Evolutionary conservation across 2,113 vertebrate genomes (phyloP).

Genomic region (Hyaena hyaena): DNA sequence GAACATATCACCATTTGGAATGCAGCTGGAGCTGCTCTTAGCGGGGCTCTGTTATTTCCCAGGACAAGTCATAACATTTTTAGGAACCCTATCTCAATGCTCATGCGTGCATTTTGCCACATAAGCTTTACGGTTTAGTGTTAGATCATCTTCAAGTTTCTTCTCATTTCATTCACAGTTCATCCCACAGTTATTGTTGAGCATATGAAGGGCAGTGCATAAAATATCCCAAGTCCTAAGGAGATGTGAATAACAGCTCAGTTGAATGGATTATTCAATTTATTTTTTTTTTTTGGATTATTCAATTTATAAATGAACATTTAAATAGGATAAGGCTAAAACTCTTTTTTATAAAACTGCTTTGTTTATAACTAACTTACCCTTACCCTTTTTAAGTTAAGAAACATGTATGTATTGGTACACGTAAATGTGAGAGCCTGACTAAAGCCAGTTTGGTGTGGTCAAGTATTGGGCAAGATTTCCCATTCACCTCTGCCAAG

Average conservation of each 20-base stretch:
- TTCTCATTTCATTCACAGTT: background rate
- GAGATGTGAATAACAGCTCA: background rate
- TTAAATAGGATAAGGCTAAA: background rate
- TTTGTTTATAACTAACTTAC: constrained; percentile 24
- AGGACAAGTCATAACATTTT: background rate
- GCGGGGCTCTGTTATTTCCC: background rate
- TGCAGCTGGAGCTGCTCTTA: background rate
- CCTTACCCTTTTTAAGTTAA: constrained; percentile 51
- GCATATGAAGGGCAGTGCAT: background rate
- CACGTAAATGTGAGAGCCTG: constrained; percentile 23
- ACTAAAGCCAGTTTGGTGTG: constrained; percentile 53
- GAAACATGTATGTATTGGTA: constrained; percentile 5
- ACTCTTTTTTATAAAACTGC: constrained; percentile 11
- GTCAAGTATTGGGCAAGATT: constrained; percentile 55
- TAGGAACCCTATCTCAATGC: background rate
- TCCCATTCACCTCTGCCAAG: constrained; percentile 58
- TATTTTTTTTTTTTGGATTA: background rate
- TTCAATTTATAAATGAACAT: constrained; percentile 38
- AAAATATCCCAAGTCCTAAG: background rate
- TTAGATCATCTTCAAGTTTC: background rate
- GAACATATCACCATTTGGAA: constrained; percentile 52
- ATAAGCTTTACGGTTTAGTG: background rate
- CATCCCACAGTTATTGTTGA: background rate
- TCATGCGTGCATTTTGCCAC: background rate
- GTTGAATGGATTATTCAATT: background rate